These are phyloP conservation scores for Sapayoa aenigma DNA, from an alignment of 2,113 vertebrate genomes.

Conservation along the genomic window DNA sequence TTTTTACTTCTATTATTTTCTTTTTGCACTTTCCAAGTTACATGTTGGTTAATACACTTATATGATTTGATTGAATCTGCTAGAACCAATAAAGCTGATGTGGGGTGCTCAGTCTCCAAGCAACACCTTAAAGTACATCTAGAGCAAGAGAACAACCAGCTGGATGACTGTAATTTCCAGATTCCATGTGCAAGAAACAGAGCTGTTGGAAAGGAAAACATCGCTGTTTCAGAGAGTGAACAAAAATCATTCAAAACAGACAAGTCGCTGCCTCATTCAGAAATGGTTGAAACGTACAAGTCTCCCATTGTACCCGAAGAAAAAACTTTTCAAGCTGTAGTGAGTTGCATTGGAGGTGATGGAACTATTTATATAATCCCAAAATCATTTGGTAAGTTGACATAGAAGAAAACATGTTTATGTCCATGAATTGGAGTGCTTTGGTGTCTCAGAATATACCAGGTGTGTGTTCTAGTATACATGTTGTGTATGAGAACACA, in stretches of 20 bases:
- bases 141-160: not conserved
- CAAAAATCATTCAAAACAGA: not conserved
- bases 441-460: not conserved
- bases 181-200: not conserved
- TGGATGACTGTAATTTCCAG: not conserved
- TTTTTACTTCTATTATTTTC: not conserved
- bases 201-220: not conserved
- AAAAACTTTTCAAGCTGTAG: slow-evolving; percentile 67
- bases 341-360: slow-evolving; percentile 81
- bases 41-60: not conserved
- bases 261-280: not conserved
- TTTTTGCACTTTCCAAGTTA: not conserved
- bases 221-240: not conserved
- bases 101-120: not conserved
- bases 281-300: slow-evolving; percentile 67
- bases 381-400: slow-evolving; percentile 69
- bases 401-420: not conserved
- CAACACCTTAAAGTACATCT: not conserved
- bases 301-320: slow-evolving; percentile 78
- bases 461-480: fast-evolving
- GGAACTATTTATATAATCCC: slow-evolving; percentile 85
- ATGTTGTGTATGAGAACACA: not conserved
- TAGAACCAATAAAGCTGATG: slow-evolving; percentile 45
- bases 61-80: slow-evolving; percentile 11
- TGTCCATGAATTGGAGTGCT: not conserved